Evolutionary conservation across 2,797 vertebrate species (phyloP), one percentile per base, ranked within the genome.

Genomic region (Syngnathus acus): DNA sequence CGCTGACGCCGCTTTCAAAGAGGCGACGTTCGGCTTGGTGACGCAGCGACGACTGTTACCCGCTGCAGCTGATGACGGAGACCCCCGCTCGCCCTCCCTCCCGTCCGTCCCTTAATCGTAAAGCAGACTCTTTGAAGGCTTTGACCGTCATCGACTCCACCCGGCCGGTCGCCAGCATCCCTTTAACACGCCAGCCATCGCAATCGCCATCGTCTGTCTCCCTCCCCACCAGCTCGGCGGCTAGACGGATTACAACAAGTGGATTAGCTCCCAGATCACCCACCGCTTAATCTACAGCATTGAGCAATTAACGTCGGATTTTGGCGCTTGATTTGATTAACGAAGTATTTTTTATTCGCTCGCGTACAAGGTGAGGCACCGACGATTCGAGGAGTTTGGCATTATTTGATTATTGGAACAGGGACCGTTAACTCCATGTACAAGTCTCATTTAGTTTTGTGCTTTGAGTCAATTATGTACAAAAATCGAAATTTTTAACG

Each of bases 221-320:
- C 32, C 32, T 54, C 53, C 53, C 21, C 53, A 16, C 3, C 51
- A 21, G n/a, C 21, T 54, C 51, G 8, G 6, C 32, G 26, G 32
- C 55, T 32, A 57, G 55, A 38, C 55, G 55, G 55, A 57, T 57
- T 57, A 57, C 55, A 37, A 19, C 55, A 57, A 57, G 32, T 57
- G 55, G 55, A 57, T 57, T 57, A 57, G 14, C 55, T 38, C 32
- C 16, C 23, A 14, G 55, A 26, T 57, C 55, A 57, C 55, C 55
- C 32, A 9, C 8, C 8, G 6, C 9, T 21, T 51, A 57, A 38
- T 54, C 53, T 54, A 10, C 55, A 8, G 5, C 13, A 21, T 21
- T 57, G 32, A 57, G 11, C 6, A 16, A 17, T 17, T 37, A 17
- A 32, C 55, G 7, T 37, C 32, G 13, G 37, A 14, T 0, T 57